phyloP scores from a whole-genome alignment of 2,888 invertebrate genomes.

The Rotaria macrura region DNA sequence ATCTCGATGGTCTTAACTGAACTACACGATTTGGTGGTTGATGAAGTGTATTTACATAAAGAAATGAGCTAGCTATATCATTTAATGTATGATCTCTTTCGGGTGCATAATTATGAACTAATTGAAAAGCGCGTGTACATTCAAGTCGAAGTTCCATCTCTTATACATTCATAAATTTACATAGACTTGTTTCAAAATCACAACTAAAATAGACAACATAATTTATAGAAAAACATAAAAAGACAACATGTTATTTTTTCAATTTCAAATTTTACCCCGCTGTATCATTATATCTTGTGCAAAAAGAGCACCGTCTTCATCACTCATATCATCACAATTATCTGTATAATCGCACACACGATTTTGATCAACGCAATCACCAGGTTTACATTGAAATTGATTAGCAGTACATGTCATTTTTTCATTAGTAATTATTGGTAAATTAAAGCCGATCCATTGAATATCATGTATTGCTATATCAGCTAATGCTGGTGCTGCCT shows the following conservation, averaged over 20 bases:
- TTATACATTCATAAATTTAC: neutral
- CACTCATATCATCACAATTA: conserved; percentile 42
- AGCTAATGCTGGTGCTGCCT: neutral
- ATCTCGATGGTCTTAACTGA: conserved; percentile 3
- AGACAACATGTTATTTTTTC: neutral
- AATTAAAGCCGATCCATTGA: conserved; percentile 36
- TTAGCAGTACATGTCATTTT: neutral
- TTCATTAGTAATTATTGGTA: conserved; percentile 8
- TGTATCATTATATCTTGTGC: neutral
- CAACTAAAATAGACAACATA: conserved; percentile 10
- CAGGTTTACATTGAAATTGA: conserved; percentile 38
- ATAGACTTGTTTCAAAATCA: conserved; percentile 26
- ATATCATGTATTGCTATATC: conserved; percentile 42
- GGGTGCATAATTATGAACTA: conserved; percentile 10
- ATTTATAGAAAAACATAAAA: neutral
- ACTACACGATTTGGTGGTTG: neutral
- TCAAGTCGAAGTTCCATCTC: neutral
- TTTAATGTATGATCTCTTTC: conserved; percentile 33
- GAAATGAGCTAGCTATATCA: conserved; percentile 16
- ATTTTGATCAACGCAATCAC: conserved; percentile 38
- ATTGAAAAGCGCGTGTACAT: neutral
- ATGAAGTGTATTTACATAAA: conserved; percentile 23
- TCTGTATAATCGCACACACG: conserved; percentile 41
- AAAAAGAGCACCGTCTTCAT: conserved; percentile 37
- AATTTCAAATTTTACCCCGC: neutral